A percentile compares a stretch with the other conserved stretches of the same genome.
These are phyloP conservation scores for Mormyrus hasselquistii DNA, from an alignment of 2,797 vertebrate genomes.

Conservation along the genomic window DNA sequence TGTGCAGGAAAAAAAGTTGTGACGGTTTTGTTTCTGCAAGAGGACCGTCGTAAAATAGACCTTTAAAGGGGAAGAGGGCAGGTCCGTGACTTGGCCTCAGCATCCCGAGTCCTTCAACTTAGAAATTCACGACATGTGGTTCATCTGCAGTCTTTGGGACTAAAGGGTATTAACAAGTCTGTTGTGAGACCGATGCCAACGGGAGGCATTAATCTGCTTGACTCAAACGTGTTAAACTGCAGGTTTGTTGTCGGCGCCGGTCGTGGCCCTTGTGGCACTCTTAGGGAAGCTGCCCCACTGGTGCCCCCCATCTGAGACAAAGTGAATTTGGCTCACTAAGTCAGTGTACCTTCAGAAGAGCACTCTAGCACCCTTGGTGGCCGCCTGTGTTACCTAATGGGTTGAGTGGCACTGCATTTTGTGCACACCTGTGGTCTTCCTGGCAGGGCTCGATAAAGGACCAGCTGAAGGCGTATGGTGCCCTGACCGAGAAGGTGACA, in stretches of 20 bases:
- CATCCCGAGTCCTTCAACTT: neutral
- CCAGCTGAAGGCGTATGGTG: conserved; percentile 83
- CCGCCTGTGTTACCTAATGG: neutral
- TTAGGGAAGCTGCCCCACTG: neutral
- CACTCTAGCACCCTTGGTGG: neutral
- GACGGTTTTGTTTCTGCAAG: neutral
- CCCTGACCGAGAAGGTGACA: conserved; percentile 85
- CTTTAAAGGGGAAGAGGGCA: neutral
- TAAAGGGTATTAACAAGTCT: neutral
- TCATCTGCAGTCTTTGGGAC: neutral
- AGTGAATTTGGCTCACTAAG: neutral
- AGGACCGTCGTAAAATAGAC: neutral
- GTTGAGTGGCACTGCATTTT: neutral
- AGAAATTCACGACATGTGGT: neutral
- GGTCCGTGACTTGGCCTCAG: neutral
- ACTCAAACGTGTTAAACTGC: neutral
- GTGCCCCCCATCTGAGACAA: neutral
- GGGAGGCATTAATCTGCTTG: neutral
- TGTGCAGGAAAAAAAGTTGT: neutral
- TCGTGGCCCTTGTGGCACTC: neutral
- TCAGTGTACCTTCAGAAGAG: neutral
- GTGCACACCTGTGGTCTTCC: neutral
- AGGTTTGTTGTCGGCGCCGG: neutral
- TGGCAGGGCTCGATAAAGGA: conserved; percentile 68
- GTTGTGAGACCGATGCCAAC: neutral